Percentiles rank a stretch among this genome's conserved stretches.
Evolutionary conservation across 2,888 invertebrate species (phyloP).

Genomic region (Dicyrtoma fusca): DNA sequence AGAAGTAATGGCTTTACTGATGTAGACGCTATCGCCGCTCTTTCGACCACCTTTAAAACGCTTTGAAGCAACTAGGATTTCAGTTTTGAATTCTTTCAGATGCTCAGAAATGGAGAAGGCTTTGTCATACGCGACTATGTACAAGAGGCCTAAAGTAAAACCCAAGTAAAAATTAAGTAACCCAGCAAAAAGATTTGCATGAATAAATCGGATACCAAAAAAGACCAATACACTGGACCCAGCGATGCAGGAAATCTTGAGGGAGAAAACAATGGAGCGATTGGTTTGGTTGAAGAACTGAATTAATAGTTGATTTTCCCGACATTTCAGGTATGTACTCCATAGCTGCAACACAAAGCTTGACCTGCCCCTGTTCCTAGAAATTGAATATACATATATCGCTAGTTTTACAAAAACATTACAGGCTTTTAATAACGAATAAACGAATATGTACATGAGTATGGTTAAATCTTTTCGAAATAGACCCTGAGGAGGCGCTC

Average conservation of each 20-base stretch:
- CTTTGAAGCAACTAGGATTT: not conserved
- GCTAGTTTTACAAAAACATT: too few species aligned
- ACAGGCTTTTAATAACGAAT: too few species aligned
- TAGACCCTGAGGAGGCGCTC: too few species aligned
- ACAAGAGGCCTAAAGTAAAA: not conserved
- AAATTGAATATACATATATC: too few species aligned
- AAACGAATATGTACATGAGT: too few species aligned
- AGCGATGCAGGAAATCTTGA: not conserved
- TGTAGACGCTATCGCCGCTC: too few species aligned
- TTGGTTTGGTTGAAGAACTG: slow-evolving; percentile 19
- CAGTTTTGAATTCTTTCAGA: not conserved
- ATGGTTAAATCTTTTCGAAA: too few species aligned
- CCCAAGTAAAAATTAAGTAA: not conserved
- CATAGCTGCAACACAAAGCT: too few species aligned
- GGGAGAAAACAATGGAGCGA: slow-evolving; percentile 5
- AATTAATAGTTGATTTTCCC: not conserved
- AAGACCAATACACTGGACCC: not conserved
- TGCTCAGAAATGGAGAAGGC: not conserved
- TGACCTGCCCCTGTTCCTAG: too few species aligned
- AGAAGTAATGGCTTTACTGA: not conserved
- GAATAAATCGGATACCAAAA: not conserved
- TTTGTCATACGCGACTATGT: slow-evolving; percentile 8
- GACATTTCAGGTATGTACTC: not conserved
- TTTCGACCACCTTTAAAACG: too few species aligned
- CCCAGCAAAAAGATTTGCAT: not conserved